These are phyloP conservation scores for Cyanoderma ruficeps DNA, from an alignment of 2,113 vertebrate genomes.

Conservation along the genomic window DNA sequence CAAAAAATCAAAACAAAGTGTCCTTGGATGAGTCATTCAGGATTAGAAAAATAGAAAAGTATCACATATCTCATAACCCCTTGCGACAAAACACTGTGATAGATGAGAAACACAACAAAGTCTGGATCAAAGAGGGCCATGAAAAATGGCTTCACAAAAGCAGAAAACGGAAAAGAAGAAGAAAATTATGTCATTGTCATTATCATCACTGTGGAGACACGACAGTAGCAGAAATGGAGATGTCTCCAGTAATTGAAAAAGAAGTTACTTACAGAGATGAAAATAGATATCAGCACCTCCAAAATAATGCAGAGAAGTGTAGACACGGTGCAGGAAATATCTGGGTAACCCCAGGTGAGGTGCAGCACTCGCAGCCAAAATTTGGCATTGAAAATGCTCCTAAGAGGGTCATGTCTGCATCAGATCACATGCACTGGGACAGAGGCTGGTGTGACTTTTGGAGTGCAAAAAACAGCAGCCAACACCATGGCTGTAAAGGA, in stretches of 20 bases:
- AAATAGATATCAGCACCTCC: conserved; percentile 4
- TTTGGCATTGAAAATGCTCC: neutral
- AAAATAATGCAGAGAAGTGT: conserved; percentile 21
- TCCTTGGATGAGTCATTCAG: conserved; percentile 55
- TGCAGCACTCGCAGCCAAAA: neutral
- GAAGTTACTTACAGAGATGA: neutral
- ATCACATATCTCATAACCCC: conserved; percentile 42
- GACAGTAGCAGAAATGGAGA: conserved; percentile 18
- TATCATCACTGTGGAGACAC: conserved; percentile 20
- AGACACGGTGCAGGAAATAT: neutral
- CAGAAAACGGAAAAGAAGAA: conserved; percentile 69
- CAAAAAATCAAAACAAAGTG: conserved; percentile 50
- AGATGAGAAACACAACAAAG: conserved; percentile 59
- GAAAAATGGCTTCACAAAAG: conserved; percentile 66
- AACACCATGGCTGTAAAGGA: neutral
- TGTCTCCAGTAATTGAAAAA: neutral
- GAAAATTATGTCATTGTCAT: conserved; percentile 64
- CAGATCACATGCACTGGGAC: neutral
- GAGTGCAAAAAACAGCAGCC: neutral
- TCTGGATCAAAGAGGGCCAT: conserved; percentile 53
- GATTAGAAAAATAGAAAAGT: conserved; percentile 59
- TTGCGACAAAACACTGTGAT: conserved; percentile 30
- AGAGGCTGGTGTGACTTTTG: conserved; percentile 6
- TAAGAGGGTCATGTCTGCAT: neutral
- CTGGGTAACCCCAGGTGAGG: neutral